Percentiles rank a stretch among this genome's conserved stretches.
Conservation (phyloP, 1,140 invertebrate species). For the Zaprionus inermis region DNA sequence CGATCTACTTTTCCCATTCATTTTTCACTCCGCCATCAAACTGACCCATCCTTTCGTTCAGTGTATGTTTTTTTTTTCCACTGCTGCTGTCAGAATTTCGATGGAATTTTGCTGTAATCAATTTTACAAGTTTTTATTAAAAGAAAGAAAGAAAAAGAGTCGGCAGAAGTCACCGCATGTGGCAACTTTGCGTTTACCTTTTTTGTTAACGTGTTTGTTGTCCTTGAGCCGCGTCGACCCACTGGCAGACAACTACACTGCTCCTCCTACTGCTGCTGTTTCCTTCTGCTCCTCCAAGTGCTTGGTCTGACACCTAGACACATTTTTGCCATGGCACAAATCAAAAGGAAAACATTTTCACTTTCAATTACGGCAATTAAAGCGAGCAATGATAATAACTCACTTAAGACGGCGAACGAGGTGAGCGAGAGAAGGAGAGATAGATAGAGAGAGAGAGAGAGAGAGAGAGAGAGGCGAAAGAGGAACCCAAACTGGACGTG, state of each 20-base stretch:
- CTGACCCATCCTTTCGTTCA: neutral
- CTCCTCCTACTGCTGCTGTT: neutral
- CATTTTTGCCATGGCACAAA: slow-evolving; percentile 79
- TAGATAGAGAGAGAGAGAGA: neutral
- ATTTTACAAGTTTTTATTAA: slow-evolving; percentile 80
- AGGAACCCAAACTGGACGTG: slow-evolving; percentile 29
- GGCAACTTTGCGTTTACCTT: slow-evolving; percentile 57
- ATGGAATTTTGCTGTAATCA: slow-evolving; percentile 70
- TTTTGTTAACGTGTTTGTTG: slow-evolving; percentile 16
- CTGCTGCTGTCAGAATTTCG: slow-evolving; percentile 31
- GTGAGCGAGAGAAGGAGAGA: neutral
- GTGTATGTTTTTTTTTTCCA: slow-evolving; percentile 6
- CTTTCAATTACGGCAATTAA: slow-evolving; percentile 83
- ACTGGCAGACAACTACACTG: slow-evolving; percentile 7
- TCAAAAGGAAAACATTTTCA: slow-evolving; percentile 82
- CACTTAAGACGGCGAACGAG: slow-evolving; percentile 64
- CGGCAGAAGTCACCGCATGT: slow-evolving; percentile 55
- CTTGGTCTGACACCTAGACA: slow-evolving; percentile 75
- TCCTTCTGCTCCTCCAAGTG: slow-evolving; percentile 23
- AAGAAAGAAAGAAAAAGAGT: slow-evolving; percentile 33
- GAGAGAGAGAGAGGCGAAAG: no score
- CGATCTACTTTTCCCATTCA: neutral
- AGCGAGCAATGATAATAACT: slow-evolving; percentile 82
- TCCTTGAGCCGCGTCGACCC: slow-evolving; percentile 51
- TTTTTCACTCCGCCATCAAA: neutral